Percentiles rank a stretch among this genome's conserved stretches.
Evolutionary conservation across 30 jellyfish, hydroid and myxozoan species (phyloP).

Genomic region (Cassiopea xamachana): DNA sequence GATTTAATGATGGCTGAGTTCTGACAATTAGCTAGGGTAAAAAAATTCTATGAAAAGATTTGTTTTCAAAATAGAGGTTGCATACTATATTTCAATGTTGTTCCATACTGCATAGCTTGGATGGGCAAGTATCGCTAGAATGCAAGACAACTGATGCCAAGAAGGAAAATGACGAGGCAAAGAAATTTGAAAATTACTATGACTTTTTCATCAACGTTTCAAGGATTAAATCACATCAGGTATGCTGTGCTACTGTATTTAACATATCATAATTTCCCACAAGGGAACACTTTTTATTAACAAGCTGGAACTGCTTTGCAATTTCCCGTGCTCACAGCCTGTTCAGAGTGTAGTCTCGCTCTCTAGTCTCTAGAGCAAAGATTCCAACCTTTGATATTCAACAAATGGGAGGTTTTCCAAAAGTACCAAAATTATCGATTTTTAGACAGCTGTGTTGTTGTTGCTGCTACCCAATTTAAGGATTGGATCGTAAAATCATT

Average conservation of each 20-base stretch:
- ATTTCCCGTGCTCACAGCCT: background rate
- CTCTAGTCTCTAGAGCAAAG: background rate
- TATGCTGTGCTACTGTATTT: background rate
- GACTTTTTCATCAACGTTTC: conserved; percentile 18
- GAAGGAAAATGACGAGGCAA: conserved; percentile 53
- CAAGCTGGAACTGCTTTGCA: background rate
- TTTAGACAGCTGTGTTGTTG: too few species aligned
- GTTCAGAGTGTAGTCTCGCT: background rate
- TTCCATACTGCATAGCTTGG: conserved; percentile 5
- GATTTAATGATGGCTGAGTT: too few species aligned
- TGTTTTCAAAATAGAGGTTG: too few species aligned
- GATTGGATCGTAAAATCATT: too few species aligned
- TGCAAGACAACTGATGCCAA: conserved; percentile 52
- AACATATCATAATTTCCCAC: background rate
- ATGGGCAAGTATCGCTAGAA: conserved; percentile 27
- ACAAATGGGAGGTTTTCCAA: background rate
- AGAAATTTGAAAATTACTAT: conserved; percentile 55
- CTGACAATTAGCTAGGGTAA: too few species aligned
- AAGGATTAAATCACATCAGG: conserved; percentile 76
- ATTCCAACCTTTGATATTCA: background rate
- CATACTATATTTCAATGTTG: background rate
- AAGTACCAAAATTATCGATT: too few species aligned
- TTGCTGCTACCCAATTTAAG: too few species aligned
- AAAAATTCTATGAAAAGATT: too few species aligned
- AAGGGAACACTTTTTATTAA: background rate